Percentiles rank a stretch among this genome's conserved stretches.
These are phyloP conservation scores for Anguilla obscura DNA, from an alignment of 2,797 vertebrate species.

Conservation along the genomic window DNA sequence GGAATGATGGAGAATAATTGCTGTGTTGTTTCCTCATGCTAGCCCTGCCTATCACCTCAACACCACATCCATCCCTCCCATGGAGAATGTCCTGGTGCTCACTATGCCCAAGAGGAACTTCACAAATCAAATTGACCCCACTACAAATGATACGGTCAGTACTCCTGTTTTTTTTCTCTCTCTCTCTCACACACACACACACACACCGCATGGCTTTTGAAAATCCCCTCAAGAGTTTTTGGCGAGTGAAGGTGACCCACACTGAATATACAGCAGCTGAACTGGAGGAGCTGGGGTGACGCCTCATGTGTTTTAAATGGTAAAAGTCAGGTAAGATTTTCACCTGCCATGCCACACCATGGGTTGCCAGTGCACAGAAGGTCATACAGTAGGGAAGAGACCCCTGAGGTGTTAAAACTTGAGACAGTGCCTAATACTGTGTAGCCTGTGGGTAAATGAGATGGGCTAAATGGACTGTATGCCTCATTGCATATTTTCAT, in stretches of 20 bases:
- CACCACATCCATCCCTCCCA: constrained; percentile 51
- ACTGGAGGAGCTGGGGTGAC: background rate
- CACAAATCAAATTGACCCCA: background rate
- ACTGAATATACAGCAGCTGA: background rate
- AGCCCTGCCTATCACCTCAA: constrained; percentile 69
- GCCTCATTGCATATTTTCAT: background rate
- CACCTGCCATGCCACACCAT: background rate
- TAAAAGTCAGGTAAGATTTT: background rate
- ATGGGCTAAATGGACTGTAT: background rate
- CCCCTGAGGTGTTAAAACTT: background rate
- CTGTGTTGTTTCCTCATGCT: constrained; percentile 6
- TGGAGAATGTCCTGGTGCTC: constrained; percentile 72
- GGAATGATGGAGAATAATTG: background rate
- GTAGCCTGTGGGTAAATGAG: background rate
- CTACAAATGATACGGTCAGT: constrained; percentile 60
- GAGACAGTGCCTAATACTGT: background rate
- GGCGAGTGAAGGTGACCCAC: background rate
- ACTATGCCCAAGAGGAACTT: constrained; percentile 68
- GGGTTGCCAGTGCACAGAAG: background rate
- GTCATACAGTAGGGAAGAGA: background rate
- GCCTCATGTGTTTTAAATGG: background rate
- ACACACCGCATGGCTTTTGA: background rate
- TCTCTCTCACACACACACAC: background rate
- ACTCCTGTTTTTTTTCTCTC: background rate
- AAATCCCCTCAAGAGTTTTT: background rate